phyloP scores from a whole-genome alignment of 92 coral and sea anemone species.

The Epizoanthus stellaris region DNA sequence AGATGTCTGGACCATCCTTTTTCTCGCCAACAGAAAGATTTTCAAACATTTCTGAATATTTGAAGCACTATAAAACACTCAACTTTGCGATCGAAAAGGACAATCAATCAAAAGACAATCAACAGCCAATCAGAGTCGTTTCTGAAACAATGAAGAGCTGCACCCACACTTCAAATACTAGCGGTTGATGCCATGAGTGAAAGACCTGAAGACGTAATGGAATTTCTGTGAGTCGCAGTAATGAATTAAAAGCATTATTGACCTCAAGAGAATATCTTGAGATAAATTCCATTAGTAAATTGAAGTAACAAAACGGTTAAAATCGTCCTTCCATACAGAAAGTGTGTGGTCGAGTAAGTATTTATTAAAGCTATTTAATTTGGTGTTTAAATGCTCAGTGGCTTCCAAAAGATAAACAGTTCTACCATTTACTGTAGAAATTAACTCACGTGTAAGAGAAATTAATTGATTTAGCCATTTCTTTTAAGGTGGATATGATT shows the following conservation, averaged over 20 bases:
- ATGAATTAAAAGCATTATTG: conserved; percentile 23
- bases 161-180: no score
- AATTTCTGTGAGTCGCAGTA: no score
- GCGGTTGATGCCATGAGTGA: no score
- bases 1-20: no score
- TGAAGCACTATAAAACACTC: conserved; percentile 2
- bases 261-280: conserved; percentile 46
- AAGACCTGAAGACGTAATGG: no score
- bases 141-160: no score
- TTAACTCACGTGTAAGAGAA: background rate
- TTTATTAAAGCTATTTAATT: conserved; percentile 24
- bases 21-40: background rate
- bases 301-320: no score
- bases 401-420: conserved; percentile 16
- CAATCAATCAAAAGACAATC: no score
- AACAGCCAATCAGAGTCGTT: no score
- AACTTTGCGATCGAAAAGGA: no score
- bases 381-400: conserved; percentile 44
- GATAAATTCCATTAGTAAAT: conserved; percentile 25
- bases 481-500: conserved; percentile 8
- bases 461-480: conserved; percentile 39
- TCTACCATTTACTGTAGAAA: conserved; percentile 19
- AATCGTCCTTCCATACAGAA: no score
- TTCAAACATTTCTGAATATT: conserved; percentile 13
- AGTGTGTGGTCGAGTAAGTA: no score